phyloP scores from a whole-genome alignment of 2,797 vertebrate species.

The Halcyon leucocephala region DNA sequence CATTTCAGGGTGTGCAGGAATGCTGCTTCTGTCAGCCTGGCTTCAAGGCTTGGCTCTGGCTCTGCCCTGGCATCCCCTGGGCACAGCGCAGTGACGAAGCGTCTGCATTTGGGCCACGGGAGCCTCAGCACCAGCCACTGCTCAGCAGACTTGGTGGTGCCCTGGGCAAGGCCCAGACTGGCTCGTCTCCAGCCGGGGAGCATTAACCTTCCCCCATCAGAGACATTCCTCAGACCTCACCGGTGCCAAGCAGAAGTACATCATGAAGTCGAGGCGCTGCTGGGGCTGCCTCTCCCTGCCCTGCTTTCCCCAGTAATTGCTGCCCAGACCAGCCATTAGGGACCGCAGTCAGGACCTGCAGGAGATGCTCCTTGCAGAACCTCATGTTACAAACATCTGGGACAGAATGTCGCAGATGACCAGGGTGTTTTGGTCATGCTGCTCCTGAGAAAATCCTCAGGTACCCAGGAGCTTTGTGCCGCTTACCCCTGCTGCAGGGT shows the following conservation, averaged over 20 bases:
- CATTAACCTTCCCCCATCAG: not conserved
- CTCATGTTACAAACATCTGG: not conserved
- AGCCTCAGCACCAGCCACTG: not conserved
- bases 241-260: constrained; percentile 24
- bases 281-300: not conserved
- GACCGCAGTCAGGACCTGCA: not conserved
- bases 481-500: not conserved
- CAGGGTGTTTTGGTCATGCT: not conserved
- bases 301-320: not conserved
- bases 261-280: not conserved
- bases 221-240: constrained; percentile 18
- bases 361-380: not conserved
- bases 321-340: not conserved
- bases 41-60: not conserved
- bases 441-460: not conserved
- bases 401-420: not conserved
- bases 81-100: not conserved
- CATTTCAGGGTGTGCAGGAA: not conserved
- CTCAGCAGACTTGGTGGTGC: constrained; percentile 50
- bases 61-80: not conserved
- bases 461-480: not conserved
- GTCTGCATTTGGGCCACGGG: not conserved
- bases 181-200: not conserved
- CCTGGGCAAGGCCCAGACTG: not conserved
- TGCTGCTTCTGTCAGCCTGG: not conserved